Evolutionary conservation across 1,140 invertebrate genomes (phyloP), one percentile per base, ranked within the genome.

Genomic region (Aricia agestis): DNA sequence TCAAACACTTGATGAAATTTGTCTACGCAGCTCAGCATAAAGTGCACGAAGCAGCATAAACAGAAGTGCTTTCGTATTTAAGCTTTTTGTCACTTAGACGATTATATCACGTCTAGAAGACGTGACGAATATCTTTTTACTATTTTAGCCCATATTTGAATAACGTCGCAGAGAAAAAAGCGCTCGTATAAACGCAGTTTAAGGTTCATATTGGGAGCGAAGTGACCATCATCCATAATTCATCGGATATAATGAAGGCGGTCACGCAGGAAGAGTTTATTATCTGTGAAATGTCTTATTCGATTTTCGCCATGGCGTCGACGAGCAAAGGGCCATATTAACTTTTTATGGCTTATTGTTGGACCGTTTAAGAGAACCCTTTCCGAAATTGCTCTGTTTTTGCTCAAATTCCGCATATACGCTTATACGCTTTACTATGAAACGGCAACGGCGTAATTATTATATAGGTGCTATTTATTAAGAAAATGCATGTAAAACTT

Each of bases 221-320:
- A 75, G 68, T 71, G 74, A 69, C 59, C 59, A 66, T 67, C 69
- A 73, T 71, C 61, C 73, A 76, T 76, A 73, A 69, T 72, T 72
- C 73, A 74, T 72, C 70, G 72, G 25, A 25, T 59, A 65, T 71
- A 71, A 72, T 69, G 69, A 72, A 69, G 57, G 65, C 67, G 73
- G 58, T 71, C 69, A 74, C 73, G 73, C 63, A 59, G n/a, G 42
- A 61, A 68, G 52, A 42, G 59, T 61, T 41, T 69, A 63, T 69
- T 69, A 69, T 61, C 61, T 63, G 68, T 61, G 42, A 67, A 67
- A 69, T 69, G 67, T 45, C 63, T 67, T 69, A 70, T 52, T 69
- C 61, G 67, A 69, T 74, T 69, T 72, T 73, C 52, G 72, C 73
- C 6, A 57, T 65, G 45, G 69, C 31, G 57, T 19, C 68, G 19